Base-by-base conservation (phyloP, 2,888 invertebrate species). In the Xylota segnis region DNA sequence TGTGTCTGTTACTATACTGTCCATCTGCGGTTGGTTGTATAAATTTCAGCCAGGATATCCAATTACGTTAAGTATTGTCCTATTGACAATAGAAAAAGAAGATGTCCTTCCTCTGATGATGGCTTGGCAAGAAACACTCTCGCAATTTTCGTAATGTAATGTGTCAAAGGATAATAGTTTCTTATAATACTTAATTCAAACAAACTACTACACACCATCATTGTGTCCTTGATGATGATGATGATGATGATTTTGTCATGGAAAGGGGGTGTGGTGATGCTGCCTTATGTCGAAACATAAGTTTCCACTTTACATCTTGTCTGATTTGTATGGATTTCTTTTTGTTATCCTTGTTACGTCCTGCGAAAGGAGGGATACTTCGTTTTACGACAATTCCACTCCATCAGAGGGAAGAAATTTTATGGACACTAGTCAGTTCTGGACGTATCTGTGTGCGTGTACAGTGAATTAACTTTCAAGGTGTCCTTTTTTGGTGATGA, bases 31-130 rank as follows among this genome's bases (percentile, higher is more conserved):
- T 68, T 61, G 29, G 23, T 14, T 7, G 34, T 23, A 74, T 81
- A 79, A 50, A 54, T 50, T 76, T 10, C 0, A 14, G 61, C 66
- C 68, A 70, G 50, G 50, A 75, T 40, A 79, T 79, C 70, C 75
- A 79, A 79, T 84, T 79, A 70, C 34, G 37, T 70, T 75, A 79
- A 84, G 75, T 75, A 74, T 40, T 65, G 63, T 63, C 78, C 32
- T n/a, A 56, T 54, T 43, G 68, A 74, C 61, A 52, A 52, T 61
- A 45, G 43, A 29, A 74, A 40, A 61, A 9, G 9, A 59, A 34
- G 43, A 18, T 23, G 74, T 70, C 74, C 79, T 59, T 65, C 18
- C 45, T 70, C 23, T 23, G 23, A 23, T 23, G 23, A 23, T 23
- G 23, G 3, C 3, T 5, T 68, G 37, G 14, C n/a, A n/a, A n/a